Percentiles rank a stretch among this genome's conserved stretches.
Evolutionary conservation across 1,140 invertebrate species (phyloP).

Genomic region (Adelges cooleyi): DNA sequence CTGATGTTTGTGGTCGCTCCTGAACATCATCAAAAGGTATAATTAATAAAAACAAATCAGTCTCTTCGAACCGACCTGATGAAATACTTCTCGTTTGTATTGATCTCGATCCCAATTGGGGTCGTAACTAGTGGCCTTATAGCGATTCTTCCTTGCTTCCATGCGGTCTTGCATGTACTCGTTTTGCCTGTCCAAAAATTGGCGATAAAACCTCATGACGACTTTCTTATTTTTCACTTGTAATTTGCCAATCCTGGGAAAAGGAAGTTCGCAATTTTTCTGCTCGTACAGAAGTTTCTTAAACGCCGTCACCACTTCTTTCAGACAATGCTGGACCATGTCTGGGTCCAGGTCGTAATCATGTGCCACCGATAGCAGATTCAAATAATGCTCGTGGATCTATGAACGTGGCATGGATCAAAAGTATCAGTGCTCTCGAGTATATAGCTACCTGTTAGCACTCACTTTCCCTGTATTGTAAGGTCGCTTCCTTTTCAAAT

Average conservation of each 20-base stretch:
- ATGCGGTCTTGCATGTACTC: not conserved
- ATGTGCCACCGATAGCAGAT: not conserved
- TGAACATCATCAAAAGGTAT: not conserved
- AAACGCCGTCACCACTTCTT: not conserved
- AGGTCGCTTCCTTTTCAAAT: not conserved
- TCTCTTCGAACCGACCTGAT: not conserved
- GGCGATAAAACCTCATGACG: not conserved
- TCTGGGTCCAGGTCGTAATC: not conserved
- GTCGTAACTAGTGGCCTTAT: not conserved
- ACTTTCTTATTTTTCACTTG: not conserved
- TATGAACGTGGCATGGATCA: not conserved
- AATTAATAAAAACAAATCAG: not conserved
- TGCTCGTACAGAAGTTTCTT: not conserved
- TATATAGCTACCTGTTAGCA: no score
- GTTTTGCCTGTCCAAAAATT: not conserved
- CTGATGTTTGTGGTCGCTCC: not conserved
- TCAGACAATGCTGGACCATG: not conserved
- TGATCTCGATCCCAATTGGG: not conserved
- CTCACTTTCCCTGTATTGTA: not conserved
- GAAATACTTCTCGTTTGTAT: not conserved
- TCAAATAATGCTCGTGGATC: not conserved
- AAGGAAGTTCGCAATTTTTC: slow-evolving; percentile 1
- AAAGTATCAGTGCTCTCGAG: no score
- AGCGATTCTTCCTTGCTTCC: not conserved
- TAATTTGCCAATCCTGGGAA: not conserved